A percentile compares a stretch with the other conserved stretches of the same genome.
phyloP scores from a whole-genome alignment of 2,797 vertebrate species.

The Amblyraja radiata region DNA sequence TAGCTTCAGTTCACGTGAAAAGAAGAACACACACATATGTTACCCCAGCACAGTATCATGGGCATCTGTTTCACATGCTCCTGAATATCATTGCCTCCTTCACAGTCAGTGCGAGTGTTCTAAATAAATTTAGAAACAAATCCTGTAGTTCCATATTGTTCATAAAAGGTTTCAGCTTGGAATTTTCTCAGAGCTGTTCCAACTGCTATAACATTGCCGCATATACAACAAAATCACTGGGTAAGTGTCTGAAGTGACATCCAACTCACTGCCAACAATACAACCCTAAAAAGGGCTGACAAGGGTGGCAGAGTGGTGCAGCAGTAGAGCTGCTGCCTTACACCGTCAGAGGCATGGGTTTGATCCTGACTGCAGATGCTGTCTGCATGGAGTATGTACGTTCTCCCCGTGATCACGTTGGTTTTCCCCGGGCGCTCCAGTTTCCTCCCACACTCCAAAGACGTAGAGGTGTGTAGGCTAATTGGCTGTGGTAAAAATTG shows the following conservation, averaged over 20 bases:
- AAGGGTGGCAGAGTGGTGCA: background rate
- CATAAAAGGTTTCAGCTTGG: background rate
- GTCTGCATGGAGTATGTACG: no score
- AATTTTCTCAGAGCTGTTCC: background rate
- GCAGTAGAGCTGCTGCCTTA: no score
- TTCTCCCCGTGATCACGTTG: no score
- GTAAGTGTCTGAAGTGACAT: background rate
- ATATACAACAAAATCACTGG: background rate
- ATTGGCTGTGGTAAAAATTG: no score
- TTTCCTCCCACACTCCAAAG: no score
- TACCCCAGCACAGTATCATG: background rate
- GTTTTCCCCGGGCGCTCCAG: no score
- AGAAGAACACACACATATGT: background rate
- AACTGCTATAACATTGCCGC: background rate
- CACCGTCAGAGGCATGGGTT: no score
- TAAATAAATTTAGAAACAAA: background rate
- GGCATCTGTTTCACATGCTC: background rate
- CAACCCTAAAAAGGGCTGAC: background rate
- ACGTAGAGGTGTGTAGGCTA: no score
- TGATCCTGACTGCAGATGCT: no score
- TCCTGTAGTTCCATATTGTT: background rate
- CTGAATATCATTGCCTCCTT: background rate
- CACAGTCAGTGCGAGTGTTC: no score
- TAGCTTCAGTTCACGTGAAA: background rate
- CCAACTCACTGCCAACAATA: background rate